Evolutionary conservation across 2,888 invertebrate genomes (phyloP).

Genomic region (Enchytraeus crypticus): DNA sequence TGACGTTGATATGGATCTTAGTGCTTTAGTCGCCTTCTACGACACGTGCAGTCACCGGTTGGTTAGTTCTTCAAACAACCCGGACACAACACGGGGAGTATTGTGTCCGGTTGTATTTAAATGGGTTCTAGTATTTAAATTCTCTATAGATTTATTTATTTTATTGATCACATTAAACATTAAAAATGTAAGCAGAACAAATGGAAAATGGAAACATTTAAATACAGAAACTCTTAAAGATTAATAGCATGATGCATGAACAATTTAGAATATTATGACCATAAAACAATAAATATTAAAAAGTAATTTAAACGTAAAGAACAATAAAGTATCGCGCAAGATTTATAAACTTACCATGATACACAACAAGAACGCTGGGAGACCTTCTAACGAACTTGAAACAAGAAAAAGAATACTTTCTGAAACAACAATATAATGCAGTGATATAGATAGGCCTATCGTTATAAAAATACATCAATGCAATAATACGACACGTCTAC

Average conservation of each 20-base stretch:
- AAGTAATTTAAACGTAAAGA: too few relatives aligned
- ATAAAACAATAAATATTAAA: too few relatives aligned
- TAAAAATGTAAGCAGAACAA: neutral
- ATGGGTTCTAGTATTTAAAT: too few relatives aligned
- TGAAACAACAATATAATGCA: neutral
- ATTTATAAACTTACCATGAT: neutral
- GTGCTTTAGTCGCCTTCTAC: too few relatives aligned
- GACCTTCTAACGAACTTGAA: conserved; percentile 7
- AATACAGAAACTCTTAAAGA: neutral
- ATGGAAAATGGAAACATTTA: neutral
- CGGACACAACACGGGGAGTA: too few relatives aligned
- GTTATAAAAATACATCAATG: neutral
- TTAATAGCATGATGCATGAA: neutral
- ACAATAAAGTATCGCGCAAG: neutral
- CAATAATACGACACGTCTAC: too few relatives aligned
- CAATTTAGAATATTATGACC: neutral
- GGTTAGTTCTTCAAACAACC: too few relatives aligned
- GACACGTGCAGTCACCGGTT: too few relatives aligned
- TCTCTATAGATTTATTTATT: too few relatives aligned
- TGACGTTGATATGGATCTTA: too few relatives aligned
- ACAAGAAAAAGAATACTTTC: conserved; percentile 10
- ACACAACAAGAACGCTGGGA: conserved; percentile 2
- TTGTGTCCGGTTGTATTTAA: too few relatives aligned
- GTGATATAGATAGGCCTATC: neutral
- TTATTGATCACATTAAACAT: neutral